Evolutionary conservation across 2,888 invertebrate species (phyloP).

Genomic region (Formica aserva): DNA sequence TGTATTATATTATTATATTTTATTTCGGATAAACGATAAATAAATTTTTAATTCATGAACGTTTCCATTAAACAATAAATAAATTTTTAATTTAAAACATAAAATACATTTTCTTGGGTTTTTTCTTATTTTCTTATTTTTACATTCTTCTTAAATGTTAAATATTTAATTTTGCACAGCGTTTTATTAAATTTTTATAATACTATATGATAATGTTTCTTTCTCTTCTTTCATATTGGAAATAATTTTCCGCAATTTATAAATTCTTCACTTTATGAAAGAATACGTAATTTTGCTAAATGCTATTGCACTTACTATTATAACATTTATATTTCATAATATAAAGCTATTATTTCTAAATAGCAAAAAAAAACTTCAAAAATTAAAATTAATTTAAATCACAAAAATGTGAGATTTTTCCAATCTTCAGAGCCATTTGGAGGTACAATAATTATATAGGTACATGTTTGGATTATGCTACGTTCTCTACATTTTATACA

Average conservation of each 20-base stretch:
- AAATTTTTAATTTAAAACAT: background rate
- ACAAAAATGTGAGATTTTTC: background rate
- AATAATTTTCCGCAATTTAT: constrained; percentile 9
- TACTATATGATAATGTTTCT: background rate
- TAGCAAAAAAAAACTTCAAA: background rate
- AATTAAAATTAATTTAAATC: constrained; percentile 7
- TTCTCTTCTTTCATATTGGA: background rate
- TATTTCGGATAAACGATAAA: background rate
- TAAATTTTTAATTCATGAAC: background rate
- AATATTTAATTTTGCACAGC: constrained; percentile 12
- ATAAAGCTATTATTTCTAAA: background rate
- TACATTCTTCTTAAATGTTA: background rate
- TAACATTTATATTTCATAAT: background rate
- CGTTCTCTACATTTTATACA: background rate
- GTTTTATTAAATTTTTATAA: background rate
- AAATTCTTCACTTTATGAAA: background rate
- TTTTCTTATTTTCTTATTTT: background rate
- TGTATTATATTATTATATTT: background rate
- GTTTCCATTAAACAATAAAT: background rate
- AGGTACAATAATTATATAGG: background rate
- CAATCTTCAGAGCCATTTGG: background rate
- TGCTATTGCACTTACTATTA: background rate
- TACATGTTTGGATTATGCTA: constrained; percentile 1
- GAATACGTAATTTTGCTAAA: constrained; percentile 7
- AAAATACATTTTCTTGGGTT: too few species aligned